Evolutionary conservation across 2,113 vertebrate species (phyloP), one percentile per base, ranked within the genome.

Genomic region (Lathamus discolor): DNA sequence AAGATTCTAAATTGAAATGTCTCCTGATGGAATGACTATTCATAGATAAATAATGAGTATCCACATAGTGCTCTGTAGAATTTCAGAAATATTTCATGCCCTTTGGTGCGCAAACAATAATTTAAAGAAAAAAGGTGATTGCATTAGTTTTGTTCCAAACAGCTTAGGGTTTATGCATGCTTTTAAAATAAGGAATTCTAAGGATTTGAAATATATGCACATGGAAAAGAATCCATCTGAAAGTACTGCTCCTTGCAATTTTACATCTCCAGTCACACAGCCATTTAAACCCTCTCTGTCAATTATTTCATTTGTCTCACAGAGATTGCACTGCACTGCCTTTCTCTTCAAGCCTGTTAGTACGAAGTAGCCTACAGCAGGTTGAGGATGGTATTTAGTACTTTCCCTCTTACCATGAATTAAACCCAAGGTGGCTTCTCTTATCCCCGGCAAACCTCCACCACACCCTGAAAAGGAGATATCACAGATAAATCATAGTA

Each of bases 211-310:
- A 82, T 31, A n/a, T 22, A 82, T 75, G n/a, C 17, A 28, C 2
- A 3, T 81, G 83, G 86, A 72, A 95, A 57, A 91, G 35, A 67
- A 93, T 87, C 84, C 54, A 91, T 92, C 70, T 95, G 57, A 86
- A 93, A 96, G 70, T 44, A 68, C 25, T 35, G 24, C 39, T 90
- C 70, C 62, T 59, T 73, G 52, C 70, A 31, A 73, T 95, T 96
- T 88, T 93, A 94, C 52, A 83, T 69, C 81, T 69, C 39, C 55
- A 78, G 31, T 75, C 90, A 91, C 78, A 46, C 4, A 67, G 91
- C 74, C 95, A 72, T 92, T 97, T 69, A 68, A 97, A 91, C 16
- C 59, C 61, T 90, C 37, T 85, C 74, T 93, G 83, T 86, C 70
- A 84, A 87, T 95, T 78, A 83, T 5, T 9, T 54, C 22, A 76